Evolutionary conservation across 2,888 invertebrate species (phyloP).

Genomic region (Thumatha senex): DNA sequence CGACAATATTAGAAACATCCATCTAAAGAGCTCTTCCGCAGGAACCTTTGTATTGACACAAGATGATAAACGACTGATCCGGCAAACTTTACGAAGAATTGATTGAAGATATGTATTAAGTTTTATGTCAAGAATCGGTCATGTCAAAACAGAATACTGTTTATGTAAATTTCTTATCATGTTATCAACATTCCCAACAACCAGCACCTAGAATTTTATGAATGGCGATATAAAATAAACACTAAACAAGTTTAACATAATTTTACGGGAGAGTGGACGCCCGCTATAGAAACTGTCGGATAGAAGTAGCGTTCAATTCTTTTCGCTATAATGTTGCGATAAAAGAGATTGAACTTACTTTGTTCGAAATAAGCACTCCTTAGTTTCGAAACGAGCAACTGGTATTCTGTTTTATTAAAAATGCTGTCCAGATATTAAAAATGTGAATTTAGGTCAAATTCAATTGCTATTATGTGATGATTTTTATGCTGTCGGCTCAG

Average conservation of each 20-base stretch:
- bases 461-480: no score
- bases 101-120: constrained; percentile 18
- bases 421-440: constrained; percentile 41
- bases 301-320: constrained; percentile 68
- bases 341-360: constrained; percentile 79
- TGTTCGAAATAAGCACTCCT: constrained; percentile 68
- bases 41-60: constrained; percentile 21
- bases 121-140: constrained; percentile 29
- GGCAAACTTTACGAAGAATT: constrained; percentile 12
- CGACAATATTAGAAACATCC: constrained; percentile 24
- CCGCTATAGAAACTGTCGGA: constrained; percentile 56
- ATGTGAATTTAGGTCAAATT: constrained; percentile 16
- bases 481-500: no score
- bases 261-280: constrained; percentile 72
- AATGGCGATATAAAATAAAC: constrained; percentile 59
- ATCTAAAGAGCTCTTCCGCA: constrained; percentile 14
- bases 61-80: constrained; percentile 32
- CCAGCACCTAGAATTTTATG: constrained; percentile 48
- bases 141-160: constrained; percentile 10
- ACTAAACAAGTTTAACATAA: constrained; percentile 73
- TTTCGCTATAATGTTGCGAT: constrained; percentile 71
- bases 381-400: constrained; percentile 48
- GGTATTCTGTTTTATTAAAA: constrained; percentile 53
- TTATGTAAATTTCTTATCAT: constrained; percentile 17
- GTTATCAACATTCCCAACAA: constrained; percentile 38